Base-by-base conservation (phyloP, 1,140 invertebrate species). In the Caerostris darwini region DNA sequence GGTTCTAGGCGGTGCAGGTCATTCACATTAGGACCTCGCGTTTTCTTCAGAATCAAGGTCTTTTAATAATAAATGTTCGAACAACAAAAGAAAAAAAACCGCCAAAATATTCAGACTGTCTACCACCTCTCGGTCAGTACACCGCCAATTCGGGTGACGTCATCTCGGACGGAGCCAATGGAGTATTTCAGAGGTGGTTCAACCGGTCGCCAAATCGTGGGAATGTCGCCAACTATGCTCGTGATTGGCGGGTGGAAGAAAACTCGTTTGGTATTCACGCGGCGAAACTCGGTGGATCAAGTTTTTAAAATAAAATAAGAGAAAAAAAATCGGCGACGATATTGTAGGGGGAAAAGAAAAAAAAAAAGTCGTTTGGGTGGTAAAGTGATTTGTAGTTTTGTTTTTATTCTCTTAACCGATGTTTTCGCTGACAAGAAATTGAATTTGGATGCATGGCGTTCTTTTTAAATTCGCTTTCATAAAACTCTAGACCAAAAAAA, bases 41-140 rank as follows among this genome's bases (percentile, higher is more conserved):
- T 58, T 85, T 58, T 85, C 82, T 85, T 85, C 82, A n/a, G 34
- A 87, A 87, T 61, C 85, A 87, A 87, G 85, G 85, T 61, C 85
- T 87, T 87, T 87, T 87, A 19, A 77, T 77, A 77, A 77, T 50
- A 77, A 77, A 77, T 50, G 58, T 61, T 87, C 61, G 14, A 19
- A 59, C 56, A 87, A 61, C 19, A 85, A 8, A 85, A 87, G 12
- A 64, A 61, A 61, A 59, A 34, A 34, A 50, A 59, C 1, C 12
- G 58, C 82, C 3, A 34, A 85, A 50, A 87, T 59, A 87, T 87
- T 87, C 34, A 64, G 85, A 61, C 85, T 64, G 85, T 87, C 85
- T 87, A n/a, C 56, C n/a, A 87, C 17, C 82, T 58, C 57, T 3
- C 8, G 34, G 58, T 61, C 58, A 59, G 0, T 61, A 87, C 57